Evolutionary conservation across 2,113 vertebrate species (phyloP).

Genomic region (Cebus imitator): DNA sequence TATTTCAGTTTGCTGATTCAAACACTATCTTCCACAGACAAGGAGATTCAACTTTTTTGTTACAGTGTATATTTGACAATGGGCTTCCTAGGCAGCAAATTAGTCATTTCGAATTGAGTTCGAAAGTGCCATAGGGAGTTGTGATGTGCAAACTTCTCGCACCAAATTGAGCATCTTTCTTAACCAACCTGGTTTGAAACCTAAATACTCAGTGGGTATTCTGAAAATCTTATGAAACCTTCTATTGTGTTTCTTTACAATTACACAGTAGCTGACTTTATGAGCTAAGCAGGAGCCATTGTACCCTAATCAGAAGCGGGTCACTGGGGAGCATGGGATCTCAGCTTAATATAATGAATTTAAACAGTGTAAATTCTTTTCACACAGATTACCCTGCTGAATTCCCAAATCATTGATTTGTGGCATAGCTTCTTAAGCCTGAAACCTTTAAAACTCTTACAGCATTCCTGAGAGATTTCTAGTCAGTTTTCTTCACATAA

Average conservation of each 20-base stretch:
- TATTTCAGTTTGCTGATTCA: background rate
- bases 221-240: slow-evolving; percentile 51
- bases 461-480: background rate
- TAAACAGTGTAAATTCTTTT: slow-evolving; percentile 9
- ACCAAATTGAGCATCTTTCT: slow-evolving; percentile 22
- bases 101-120: slow-evolving; percentile 24
- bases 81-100: slow-evolving; percentile 26
- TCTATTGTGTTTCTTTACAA: slow-evolving; percentile 54
- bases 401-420: slow-evolving; percentile 25
- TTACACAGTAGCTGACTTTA: slow-evolving; percentile 58
- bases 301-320: slow-evolving; percentile 45
- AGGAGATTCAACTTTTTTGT: background rate
- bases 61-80: background rate
- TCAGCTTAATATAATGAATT: slow-evolving; percentile 20
- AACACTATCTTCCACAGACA: background rate
- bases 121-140: background rate
- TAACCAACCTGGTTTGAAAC: slow-evolving; percentile 21
- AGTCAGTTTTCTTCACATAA: background rate
- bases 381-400: background rate
- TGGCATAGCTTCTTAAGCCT: background rate
- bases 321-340: slow-evolving; percentile 2
- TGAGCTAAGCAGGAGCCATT: background rate
- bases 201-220: background rate
- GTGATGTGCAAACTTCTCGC: background rate
- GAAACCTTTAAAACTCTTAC: background rate